phyloP scores from a whole-genome alignment of 1,140 invertebrate genomes.

The Coenobita brevimanus region DNA sequence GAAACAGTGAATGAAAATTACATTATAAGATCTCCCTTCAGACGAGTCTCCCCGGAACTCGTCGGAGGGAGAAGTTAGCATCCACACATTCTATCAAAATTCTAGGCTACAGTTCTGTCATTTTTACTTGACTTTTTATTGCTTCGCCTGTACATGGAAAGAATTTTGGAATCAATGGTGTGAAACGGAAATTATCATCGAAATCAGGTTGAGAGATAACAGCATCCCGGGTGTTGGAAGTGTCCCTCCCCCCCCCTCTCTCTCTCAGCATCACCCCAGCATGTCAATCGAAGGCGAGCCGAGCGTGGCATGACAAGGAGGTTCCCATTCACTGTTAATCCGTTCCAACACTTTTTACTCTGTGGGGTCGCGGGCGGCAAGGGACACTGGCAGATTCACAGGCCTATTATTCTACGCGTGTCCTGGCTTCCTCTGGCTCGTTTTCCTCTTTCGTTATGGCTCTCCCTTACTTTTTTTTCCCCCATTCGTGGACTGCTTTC shows the following conservation, averaged over 20 bases:
- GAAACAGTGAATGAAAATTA: too few relatives aligned
- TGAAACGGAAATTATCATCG: too few relatives aligned
- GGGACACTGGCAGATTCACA: conserved; percentile 52
- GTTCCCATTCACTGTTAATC: conserved; percentile 51
- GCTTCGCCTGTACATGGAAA: too few relatives aligned
- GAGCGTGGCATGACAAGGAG: conserved; percentile 38
- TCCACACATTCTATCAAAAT: too few relatives aligned
- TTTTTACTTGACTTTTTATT: too few relatives aligned
- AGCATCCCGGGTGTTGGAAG: not conserved
- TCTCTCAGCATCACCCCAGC: not conserved
- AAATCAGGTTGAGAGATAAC: too few relatives aligned
- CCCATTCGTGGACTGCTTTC: not conserved
- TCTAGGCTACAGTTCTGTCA: too few relatives aligned
- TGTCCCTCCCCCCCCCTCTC: too few relatives aligned
- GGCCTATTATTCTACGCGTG: conserved; percentile 51
- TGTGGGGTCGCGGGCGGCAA: conserved; percentile 13
- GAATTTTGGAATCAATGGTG: too few relatives aligned
- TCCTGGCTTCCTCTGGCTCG: not conserved
- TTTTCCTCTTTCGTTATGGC: not conserved
- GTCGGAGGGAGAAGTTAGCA: too few relatives aligned
- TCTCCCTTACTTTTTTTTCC: not conserved
- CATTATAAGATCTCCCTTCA: too few relatives aligned
- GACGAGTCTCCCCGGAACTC: too few relatives aligned
- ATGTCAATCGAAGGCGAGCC: conserved; percentile 26
- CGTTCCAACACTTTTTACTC: conserved; percentile 53